Evolutionary conservation across 2,888 invertebrate genomes (phyloP).

Genomic region (Disparrhopalites patrizii): DNA sequence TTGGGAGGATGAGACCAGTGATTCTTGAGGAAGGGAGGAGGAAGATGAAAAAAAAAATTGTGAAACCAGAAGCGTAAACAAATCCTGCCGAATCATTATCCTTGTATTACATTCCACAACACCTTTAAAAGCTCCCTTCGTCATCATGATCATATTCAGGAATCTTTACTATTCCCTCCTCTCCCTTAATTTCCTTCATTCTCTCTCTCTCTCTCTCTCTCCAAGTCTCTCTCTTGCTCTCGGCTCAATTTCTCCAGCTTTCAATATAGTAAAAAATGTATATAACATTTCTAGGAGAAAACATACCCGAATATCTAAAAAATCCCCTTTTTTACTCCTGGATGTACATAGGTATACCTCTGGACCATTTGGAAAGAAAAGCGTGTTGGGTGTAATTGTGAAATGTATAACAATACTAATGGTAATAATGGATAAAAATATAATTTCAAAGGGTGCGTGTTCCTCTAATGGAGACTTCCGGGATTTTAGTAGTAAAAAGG

Average conservation of each 20-base stretch:
- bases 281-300: not conserved
- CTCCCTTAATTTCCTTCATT: too few species aligned
- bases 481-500: not conserved
- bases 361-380: too few species aligned
- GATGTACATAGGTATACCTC: not conserved
- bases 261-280: not conserved
- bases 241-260: not conserved
- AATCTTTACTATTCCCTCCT: too few species aligned
- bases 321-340: too few species aligned
- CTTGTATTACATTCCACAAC: conserved; percentile 11
- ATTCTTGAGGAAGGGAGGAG: too few species aligned
- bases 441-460: not conserved
- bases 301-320: too few species aligned
- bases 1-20: not conserved
- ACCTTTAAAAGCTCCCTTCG: conserved; percentile 11
- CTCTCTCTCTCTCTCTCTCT: not conserved
- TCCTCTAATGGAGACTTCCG: conserved; percentile 9
- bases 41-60: not conserved
- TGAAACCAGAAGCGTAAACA: conserved; percentile 32
- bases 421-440: too few species aligned
- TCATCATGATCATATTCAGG: too few species aligned
- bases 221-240: not conserved
- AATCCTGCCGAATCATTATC: conserved; percentile 33
- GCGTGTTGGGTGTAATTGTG: too few species aligned
- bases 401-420: too few species aligned